phyloP scores from a whole-genome alignment of 2,797 vertebrate genomes.

The Morus bassanus region DNA sequence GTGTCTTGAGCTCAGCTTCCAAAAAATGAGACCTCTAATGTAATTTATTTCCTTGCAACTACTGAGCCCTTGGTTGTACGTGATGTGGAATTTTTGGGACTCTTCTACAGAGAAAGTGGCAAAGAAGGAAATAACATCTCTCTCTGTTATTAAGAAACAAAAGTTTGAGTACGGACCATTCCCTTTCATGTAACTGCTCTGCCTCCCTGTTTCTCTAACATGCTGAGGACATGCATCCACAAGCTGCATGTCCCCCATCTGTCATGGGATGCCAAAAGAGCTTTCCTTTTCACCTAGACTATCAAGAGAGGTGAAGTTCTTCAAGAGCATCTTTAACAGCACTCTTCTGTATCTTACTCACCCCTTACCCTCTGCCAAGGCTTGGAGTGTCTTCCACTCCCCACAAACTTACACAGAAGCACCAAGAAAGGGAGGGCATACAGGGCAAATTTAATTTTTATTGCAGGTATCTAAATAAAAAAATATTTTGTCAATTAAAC shows the following conservation, averaged over 20 bases:
- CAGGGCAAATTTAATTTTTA: neutral
- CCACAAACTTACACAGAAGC: neutral
- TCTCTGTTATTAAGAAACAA: neutral
- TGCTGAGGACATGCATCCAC: neutral
- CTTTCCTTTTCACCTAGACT: neutral
- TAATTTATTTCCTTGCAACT: neutral
- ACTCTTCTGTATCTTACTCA: neutral
- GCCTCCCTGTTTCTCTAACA: neutral
- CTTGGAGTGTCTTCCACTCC: neutral
- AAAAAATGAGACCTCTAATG: neutral
- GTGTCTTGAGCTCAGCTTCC: neutral
- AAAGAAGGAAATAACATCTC: neutral
- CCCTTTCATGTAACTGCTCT: neutral
- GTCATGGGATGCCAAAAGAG: rapidly evolving
- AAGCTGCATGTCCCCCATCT: neutral
- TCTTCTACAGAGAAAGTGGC: neutral
- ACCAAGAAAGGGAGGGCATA: neutral
- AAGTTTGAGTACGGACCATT: neutral
- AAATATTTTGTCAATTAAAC: constrained; percentile 17
- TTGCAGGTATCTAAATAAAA: neutral
- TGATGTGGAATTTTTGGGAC: neutral
- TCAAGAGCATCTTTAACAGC: neutral
- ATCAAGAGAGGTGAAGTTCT: neutral
- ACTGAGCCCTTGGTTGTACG: neutral
- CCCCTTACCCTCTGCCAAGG: neutral